Conservation (phyloP, 2,888 invertebrate genomes). For the Augiades crinisus region DNA sequence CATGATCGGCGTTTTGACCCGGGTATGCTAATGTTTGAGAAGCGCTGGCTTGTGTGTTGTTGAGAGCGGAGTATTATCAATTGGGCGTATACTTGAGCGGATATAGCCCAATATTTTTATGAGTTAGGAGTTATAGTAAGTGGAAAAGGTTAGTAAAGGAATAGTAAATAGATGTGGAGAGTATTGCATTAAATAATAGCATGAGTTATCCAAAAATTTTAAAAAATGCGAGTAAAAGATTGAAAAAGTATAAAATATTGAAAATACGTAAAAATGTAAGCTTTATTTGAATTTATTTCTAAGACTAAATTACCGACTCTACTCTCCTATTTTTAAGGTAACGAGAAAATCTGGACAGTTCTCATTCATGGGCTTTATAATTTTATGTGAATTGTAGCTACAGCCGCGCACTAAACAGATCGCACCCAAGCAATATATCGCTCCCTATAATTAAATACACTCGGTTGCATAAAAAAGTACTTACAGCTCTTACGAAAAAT, state of each 20-base stretch:
- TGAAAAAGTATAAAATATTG: no score
- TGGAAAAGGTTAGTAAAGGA: no score
- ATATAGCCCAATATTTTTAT: no score
- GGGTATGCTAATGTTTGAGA: neutral
- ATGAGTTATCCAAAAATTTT: no score
- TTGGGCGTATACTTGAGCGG: no score
- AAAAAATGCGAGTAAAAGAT: no score
- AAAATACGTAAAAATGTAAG: no score
- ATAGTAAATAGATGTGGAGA: no score
- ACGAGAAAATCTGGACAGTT: neutral
- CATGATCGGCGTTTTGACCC: conserved; percentile 2
- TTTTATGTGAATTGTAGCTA: neutral
- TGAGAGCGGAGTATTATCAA: no score
- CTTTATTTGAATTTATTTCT: neutral
- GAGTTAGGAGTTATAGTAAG: no score
- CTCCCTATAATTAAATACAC: neutral
- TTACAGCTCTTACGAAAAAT: no score
- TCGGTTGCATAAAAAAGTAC: neutral
- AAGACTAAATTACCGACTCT: neutral
- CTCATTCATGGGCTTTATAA: neutral
- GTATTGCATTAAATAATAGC: no score
- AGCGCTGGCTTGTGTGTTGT: neutral
- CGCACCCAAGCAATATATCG: neutral
- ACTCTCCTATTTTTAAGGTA: neutral
- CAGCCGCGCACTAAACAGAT: neutral